Evolutionary conservation across 2,888 invertebrate genomes (phyloP), one percentile per base, ranked within the genome.

Genomic region (Caenorhabditis sulstoni): DNA sequence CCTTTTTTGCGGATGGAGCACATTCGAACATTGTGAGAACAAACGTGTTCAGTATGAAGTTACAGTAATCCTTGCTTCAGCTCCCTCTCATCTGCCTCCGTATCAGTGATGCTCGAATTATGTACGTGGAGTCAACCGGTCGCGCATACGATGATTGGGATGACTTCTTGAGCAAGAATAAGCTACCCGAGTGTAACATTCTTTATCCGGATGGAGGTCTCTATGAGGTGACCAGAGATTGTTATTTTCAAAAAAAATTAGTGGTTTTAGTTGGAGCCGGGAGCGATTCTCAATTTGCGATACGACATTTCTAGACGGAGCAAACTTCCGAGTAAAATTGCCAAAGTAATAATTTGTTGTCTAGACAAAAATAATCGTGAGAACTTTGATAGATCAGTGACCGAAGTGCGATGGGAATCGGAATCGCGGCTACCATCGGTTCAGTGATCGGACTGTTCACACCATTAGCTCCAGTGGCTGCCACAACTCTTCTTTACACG

Each of bases 81-180:
- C 73, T 81, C 29, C 76, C 76, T 16, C 45, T 81, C 0, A 57
- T 81, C 20, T 71, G 71, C 45, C 49, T 81, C 11, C 68, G 66
- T 44, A 77, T 77, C 29, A 71, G 29, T 49, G 66, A 76, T 14
- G 44, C 55, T 14, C 65, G 55, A 44, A 65, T 23, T 0, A 77
- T 81, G 50, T 81, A 68, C 44, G 64, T 81, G 4, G 76, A 81
- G 45, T 73, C 76, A 2, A 68, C 61, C 14, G 81, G 81, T 20
- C 37, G 81, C 41, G 73, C 77, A n/a, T 81, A 81, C 58, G 81
- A 76, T 29, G 73, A 65, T 39, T 81, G 81, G 81, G 67, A 77
- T 39, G 81, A 81, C n/a, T 81, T 81, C 58, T 18, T 81, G 18
- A 68, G 61, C 55, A 77, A 67, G 37, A 81, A 81, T 29, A 77